These are phyloP conservation scores for Phortica okadai DNA, from an alignment of 2,888 invertebrate species.

Conservation along the genomic window DNA sequence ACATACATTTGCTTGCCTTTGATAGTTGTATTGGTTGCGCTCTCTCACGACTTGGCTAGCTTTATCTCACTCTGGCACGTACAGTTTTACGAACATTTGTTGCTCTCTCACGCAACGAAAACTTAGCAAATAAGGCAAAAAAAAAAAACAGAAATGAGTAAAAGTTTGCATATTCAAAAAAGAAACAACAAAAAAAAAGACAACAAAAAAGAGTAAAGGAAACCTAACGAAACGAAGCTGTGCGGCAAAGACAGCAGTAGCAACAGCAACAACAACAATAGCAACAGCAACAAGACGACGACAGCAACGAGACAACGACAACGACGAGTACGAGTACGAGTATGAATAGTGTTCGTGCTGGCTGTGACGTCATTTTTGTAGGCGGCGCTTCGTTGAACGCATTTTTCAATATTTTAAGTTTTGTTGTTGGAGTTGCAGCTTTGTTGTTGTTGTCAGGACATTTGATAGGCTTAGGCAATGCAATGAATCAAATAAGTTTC, in stretches of 20 bases:
- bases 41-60: neutral
- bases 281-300: conserved; percentile 51
- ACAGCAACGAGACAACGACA: conserved; percentile 13
- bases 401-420: conserved; percentile 10
- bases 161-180: conserved; percentile 12
- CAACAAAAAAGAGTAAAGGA: neutral
- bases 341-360: neutral
- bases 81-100: neutral
- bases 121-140: conserved; percentile 62
- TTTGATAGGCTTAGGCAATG: conserved; percentile 25
- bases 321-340: neutral
- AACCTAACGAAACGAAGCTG: neutral
- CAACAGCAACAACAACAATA: neutral
- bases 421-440: conserved; percentile 23
- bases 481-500: neutral
- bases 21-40: conserved; percentile 22
- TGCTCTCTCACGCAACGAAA: conserved; percentile 56
- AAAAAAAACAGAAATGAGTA: conserved; percentile 43
- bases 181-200: neutral
- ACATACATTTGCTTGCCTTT: neutral
- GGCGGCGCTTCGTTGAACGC: conserved; percentile 18
- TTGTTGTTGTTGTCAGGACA: conserved; percentile 20
- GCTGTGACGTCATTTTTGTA: conserved; percentile 13
- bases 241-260: neutral
- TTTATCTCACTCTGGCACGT: neutral